Base-by-base conservation (phyloP, 2,888 invertebrate genomes). In the Brachynemurus nebulosus region DNA sequence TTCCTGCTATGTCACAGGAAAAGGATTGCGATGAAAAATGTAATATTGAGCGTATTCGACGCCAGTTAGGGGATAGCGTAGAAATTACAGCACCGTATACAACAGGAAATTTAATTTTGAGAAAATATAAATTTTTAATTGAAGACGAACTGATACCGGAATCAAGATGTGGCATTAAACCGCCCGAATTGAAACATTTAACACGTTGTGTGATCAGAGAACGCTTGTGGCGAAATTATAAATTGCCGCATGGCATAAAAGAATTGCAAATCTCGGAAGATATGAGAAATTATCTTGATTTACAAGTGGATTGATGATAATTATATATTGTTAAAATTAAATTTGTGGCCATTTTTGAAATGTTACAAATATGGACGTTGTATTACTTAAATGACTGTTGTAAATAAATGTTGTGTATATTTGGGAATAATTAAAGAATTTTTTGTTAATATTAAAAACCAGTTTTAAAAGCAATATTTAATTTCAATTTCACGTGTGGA, bases 151-250 rank as follows among this genome's bases (percentile, higher is more conserved):
- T 80, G 21, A 62, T 80, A 27, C 78, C 79, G 2, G 60, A 66
- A 14, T 68, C 71, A 3, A 66, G 79, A 45, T 78, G 76, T 58
- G 78, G 78, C 1, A 50, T 75, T 5, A 59, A 59, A 47, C 78
- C 81, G 2, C 73, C 78, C n/a, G 79, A 81, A 52, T 63, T 89
- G 45, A 81, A 80, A 51, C 86, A 88, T 61, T 62, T 88, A 3
- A 79, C 81, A 53, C 70, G 86, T 49, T 86, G 85, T 58, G 64
- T 65, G 17, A 73, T 88, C 36, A 70, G 88, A 46, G 65, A 77
- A 37, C 59, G 65, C 44, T 62, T 89, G 39, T 76, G 80, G 67
- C 54, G 67, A 25, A 81, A 80, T 57, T 81, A 78, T 62, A 77
- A 80, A 52, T 59, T 89, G 34, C 88, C 88, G 0, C 71, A 76